Conservation (phyloP, 1,140 invertebrate species). For the Drosophila malerkotliana region DNA sequence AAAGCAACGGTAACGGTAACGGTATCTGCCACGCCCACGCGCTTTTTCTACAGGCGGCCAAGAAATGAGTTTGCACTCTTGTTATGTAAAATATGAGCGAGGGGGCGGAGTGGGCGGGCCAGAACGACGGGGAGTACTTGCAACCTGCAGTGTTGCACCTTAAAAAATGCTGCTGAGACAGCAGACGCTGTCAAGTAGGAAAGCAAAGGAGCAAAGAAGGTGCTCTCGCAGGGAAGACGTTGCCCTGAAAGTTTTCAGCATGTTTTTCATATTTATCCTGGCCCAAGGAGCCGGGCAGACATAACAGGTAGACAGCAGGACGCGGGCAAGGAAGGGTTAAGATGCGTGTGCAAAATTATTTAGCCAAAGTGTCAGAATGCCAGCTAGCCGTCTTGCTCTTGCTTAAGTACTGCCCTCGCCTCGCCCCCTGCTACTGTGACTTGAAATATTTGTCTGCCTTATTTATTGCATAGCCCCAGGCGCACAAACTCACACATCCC, state of each 20-base stretch:
- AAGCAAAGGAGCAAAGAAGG: not conserved
- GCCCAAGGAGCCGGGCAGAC: slow-evolving; percentile 38
- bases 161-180: slow-evolving; percentile 77
- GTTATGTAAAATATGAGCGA: slow-evolving; percentile 65
- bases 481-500: slow-evolving; percentile 14
- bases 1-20: slow-evolving; percentile 6
- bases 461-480: slow-evolving; percentile 64
- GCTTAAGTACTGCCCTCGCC: slow-evolving; percentile 31
- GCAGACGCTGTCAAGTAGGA: slow-evolving; percentile 49
- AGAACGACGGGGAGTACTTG: not conserved
- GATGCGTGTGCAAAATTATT: slow-evolving; percentile 77
- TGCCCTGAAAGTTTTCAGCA: slow-evolving; percentile 63
- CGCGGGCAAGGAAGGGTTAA: slow-evolving; percentile 58
- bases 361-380: slow-evolving; percentile 79
- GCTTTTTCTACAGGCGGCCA: slow-evolving; percentile 41
- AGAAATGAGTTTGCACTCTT: slow-evolving; percentile 81
- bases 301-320: slow-evolving; percentile 36
- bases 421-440: slow-evolving; percentile 1
- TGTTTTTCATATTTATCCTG: slow-evolving; percentile 80
- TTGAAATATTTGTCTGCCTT: slow-evolving; percentile 68
- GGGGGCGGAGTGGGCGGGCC: slow-evolving; percentile 2
- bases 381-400: slow-evolving; percentile 41
- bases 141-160: slow-evolving; percentile 76
- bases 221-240: slow-evolving; percentile 25
- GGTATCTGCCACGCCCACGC: slow-evolving; percentile 73